Evolutionary conservation across 2,113 vertebrate species (phyloP), one percentile per base, ranked within the genome.

Genomic region (Vulpes lagopus): DNA sequence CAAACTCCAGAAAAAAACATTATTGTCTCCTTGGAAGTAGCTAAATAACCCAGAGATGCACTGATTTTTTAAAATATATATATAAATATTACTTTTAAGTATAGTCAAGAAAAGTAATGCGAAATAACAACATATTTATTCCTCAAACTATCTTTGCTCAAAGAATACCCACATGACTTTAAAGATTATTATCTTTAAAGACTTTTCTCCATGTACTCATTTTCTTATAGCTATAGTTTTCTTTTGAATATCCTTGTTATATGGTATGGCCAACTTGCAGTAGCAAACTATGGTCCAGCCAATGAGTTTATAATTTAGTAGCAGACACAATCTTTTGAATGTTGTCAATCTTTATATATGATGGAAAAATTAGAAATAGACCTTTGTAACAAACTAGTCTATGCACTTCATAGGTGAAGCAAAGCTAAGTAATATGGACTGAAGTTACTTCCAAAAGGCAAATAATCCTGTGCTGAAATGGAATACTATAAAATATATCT

Each of bases 231-330:
- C 16, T 55, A 10, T 27, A 17, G 30, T 71, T 94, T 97, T 88
- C 64, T 94, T 81, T 78, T 95, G 35, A 96, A 95, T 55, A 51
- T 5, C 0, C 62, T 97, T 97, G 59, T 96, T 96, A 97, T 78
- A 79, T n/a, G 73, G 43, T 55, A 49, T 97, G 89, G 67, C 91
- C 97, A 88, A 83, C 60, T 95, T 94, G 96, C 86, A 89, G 95
- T 90, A 98, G 43, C 8, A 96, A 96, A 94, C 74, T 96, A 32
- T 91, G 73, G 95, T 97, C 35, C 60, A 91, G 57, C 59, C 80
- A 97, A 89, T 94, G 62, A 86, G 93, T 93, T 94, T 91, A 91
- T 95, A 97, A 89, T 93, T 78, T 81, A 87, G 94, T 80, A 95
- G 49, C 85, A 96, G 71, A 16, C 96, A 97, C 64, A 94, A 88